phyloP scores from a whole-genome alignment of 2,797 vertebrate genomes.

The Hydrophis major region DNA sequence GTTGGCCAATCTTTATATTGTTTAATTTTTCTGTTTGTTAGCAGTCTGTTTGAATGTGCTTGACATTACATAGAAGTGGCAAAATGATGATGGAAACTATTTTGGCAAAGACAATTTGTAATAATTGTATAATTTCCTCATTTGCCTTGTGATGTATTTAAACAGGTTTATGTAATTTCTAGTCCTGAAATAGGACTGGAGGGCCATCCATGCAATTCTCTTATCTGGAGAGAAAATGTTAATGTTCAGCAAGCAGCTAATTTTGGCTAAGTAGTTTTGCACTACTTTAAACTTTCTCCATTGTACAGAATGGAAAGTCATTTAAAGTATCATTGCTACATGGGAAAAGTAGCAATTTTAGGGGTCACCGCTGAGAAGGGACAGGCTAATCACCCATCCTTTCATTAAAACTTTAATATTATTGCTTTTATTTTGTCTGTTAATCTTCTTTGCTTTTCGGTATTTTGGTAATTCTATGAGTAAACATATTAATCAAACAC shows the following conservation, averaged over 20 bases:
- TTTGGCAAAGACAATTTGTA: neutral
- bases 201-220: neutral
- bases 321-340: neutral
- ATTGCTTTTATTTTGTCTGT: neutral
- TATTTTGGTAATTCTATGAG: neutral
- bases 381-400: neutral
- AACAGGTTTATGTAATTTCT: neutral
- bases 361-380: neutral
- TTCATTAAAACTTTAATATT: neutral
- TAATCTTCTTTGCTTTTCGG: neutral
- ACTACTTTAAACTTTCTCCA: neutral
- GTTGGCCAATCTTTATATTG: neutral
- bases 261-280: neutral
- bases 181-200: neutral
- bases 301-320: neutral
- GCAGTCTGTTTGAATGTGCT: neutral
- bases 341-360: neutral
- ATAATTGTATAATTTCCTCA: neutral
- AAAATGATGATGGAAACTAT: neutral
- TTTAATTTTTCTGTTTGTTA: slow-evolving; percentile 5
- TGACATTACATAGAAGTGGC: neutral
- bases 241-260: neutral
- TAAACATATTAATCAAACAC: neutral
- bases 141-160: neutral
- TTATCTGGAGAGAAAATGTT: neutral